Evolutionary conservation across 2,113 vertebrate species (phyloP), one percentile per base, ranked within the genome.

Genomic region (Callaeas wilsoni): DNA sequence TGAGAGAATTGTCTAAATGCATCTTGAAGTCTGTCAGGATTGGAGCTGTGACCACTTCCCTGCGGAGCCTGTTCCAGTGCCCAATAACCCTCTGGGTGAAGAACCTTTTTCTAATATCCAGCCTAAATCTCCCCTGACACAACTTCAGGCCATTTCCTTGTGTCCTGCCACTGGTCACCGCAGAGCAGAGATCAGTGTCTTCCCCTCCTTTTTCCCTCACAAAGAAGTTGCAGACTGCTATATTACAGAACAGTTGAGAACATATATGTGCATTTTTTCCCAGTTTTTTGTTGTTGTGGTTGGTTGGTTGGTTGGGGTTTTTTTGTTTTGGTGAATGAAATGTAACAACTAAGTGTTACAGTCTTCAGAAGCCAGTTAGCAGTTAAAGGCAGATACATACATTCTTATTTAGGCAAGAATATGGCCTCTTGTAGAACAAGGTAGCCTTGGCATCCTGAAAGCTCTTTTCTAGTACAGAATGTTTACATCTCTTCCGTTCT

Each of bases 1-100:
- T 46, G 12, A 47, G 13, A 47, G 14, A 1, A 4, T 7, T 76
- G 39, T 41, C 39, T 17, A 30, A 68, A 47, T 0, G 1, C 16
- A 39, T 57, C 37, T 30, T 68, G 16, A 60, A 1, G 13, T 30
- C 69, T 35, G 12, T 26, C 30, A 32, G 21, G 6, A 2, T 12
- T 60, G 25, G 5, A 26, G 16, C 30, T 75, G 30, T 68, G 25
- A 26, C 6, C 19, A 16, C 12, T 33, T 27, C 18, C 10, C 42
- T 65, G 50, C 15, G 42, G 2, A 73, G 1, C 7, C 50, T 9
- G 1, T 44, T 50, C 32, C 18, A 37, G 27, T 42, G 18, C 7
- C 13, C 10, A 22, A 2, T 0, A 4, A 50, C 7, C 5, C 22
- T 44, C 7, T 50, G 15, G 37, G 5, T 5, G 22, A 37, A 37